Evolutionary conservation across 2,113 vertebrate genomes (phyloP), one percentile per base, ranked within the genome.

Genomic region (Lates calcarifer): DNA sequence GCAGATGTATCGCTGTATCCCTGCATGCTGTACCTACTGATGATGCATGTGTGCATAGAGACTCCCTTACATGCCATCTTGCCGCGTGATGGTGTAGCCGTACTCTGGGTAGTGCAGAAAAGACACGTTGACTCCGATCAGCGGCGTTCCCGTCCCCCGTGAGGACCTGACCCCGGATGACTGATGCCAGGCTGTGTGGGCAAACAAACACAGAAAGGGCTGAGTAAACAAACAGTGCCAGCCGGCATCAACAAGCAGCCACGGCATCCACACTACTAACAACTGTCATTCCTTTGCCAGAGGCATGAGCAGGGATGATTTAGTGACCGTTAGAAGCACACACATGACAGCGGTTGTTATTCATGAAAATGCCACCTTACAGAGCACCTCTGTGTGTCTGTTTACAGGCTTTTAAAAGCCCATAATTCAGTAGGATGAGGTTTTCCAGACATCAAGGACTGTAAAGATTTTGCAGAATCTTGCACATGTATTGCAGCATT

Each of bases 81-180:
- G 97, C 78, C 98, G 96, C 15, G 97, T 99, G 92, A 98, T 94
- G 62, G 97, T 99, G 82, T 97, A 97, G 26, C 98, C 98, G 10
- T 96, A 97, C 73, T 98, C 96, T 0, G 96, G 96, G 86, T 98
- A 97, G 92, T 97, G 97, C 66, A 96, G 96, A 83, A 99, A 98
- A 3, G 98, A 98, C 83, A 99, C 97, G n/a, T 99, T 99, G 72
- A 99, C 98, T 90, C 98, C 98, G 74, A 99, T 99, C 84, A 99
- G 96, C 0, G 98, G 98, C 0, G 98, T 99, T 99, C 81, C 97
- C 98, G 26, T 99, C 98, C 43, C 96, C 97, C 6, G 98, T 99
- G 72, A 99, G 95, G 62, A 99, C 97, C 88, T 99, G 98, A 91
- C 98, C 98, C 84, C 98, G 96, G 94, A 99, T 96, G 90, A 99